A percentile compares a stretch with the other conserved stretches of the same genome.
phyloP scores from a whole-genome alignment of 2,113 vertebrate species.

The Dendrocopos noguchii region DNA sequence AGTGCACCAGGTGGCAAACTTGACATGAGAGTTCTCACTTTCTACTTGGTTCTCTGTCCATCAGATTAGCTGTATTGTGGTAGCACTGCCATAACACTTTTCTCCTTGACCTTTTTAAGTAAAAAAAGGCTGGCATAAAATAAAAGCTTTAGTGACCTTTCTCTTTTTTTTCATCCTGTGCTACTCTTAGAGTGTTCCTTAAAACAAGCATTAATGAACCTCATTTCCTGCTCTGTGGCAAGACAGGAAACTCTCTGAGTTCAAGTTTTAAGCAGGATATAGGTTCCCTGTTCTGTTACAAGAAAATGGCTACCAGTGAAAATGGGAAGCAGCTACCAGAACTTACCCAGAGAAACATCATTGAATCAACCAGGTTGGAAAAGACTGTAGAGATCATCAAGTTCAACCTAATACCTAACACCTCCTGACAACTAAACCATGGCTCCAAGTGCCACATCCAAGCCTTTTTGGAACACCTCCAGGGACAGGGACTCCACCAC shows the following conservation, averaged over 20 bases:
- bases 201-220: constrained; percentile 34
- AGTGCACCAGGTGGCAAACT: background rate
- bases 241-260: background rate
- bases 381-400: too few species aligned
- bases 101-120: constrained; percentile 26
- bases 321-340: background rate
- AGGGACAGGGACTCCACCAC: too few species aligned
- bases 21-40: background rate
- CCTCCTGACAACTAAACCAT: too few species aligned
- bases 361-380: too few species aligned
- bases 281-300: background rate
- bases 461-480: too few species aligned
- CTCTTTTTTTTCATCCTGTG: constrained; percentile 12
- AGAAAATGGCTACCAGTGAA: background rate
- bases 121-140: background rate
- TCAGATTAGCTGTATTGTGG: constrained; percentile 28
- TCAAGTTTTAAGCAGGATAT: background rate
- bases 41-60: background rate
- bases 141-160: background rate
- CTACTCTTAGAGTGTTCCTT: background rate
- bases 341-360: background rate
- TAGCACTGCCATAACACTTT: background rate
- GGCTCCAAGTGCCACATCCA: too few species aligned
- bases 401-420: too few species aligned
- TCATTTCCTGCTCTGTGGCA: constrained; percentile 25